A percentile compares a stretch with the other conserved stretches of the same genome.
Conservation (phyloP, 2,888 invertebrate genomes). For the Alloscopus bannaensis region DNA sequence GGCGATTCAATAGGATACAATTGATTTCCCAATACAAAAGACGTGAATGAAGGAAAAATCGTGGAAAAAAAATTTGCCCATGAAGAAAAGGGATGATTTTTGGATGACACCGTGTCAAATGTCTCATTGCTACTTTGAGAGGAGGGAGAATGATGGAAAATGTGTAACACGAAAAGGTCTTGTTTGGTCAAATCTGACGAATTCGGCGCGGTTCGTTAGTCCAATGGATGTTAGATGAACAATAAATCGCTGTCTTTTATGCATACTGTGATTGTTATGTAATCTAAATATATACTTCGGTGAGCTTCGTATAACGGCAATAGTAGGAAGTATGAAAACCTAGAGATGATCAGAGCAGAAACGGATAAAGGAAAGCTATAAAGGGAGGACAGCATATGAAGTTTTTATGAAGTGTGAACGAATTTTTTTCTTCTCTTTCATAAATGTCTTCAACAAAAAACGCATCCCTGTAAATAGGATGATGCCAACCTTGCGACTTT, state of each 20-base stretch:
- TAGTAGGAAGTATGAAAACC: no score
- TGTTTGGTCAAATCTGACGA: no score
- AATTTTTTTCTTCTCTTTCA: conserved; percentile 66
- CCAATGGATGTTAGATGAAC: conserved; percentile 39
- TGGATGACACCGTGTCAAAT: conserved; percentile 65
- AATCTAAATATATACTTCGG: no score
- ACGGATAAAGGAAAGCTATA: conserved; percentile 17
- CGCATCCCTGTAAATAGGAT: conserved; percentile 30
- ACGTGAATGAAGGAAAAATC: conserved; percentile 15
- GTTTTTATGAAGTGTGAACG: conserved; percentile 73
- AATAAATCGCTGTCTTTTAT: no score
- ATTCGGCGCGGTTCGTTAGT: conserved; percentile 71
- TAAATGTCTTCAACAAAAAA: conserved; percentile 48
- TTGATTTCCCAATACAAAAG: no score
- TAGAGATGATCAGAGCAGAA: no score
- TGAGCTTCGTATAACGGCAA: no score
- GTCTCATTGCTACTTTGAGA: conserved; percentile 47
- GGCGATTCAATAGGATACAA: conserved; percentile 30
- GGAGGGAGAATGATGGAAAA: conserved; percentile 39
- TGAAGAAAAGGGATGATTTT: conserved; percentile 47
- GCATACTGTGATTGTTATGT: no score
- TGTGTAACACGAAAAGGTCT: conserved; percentile 22
- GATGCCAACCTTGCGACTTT: neutral
- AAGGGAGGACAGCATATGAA: conserved; percentile 51
- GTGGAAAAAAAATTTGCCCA: neutral